Conservation (phyloP, 2,888 invertebrate genomes). For the Ichneumoninae sp. region DNA sequence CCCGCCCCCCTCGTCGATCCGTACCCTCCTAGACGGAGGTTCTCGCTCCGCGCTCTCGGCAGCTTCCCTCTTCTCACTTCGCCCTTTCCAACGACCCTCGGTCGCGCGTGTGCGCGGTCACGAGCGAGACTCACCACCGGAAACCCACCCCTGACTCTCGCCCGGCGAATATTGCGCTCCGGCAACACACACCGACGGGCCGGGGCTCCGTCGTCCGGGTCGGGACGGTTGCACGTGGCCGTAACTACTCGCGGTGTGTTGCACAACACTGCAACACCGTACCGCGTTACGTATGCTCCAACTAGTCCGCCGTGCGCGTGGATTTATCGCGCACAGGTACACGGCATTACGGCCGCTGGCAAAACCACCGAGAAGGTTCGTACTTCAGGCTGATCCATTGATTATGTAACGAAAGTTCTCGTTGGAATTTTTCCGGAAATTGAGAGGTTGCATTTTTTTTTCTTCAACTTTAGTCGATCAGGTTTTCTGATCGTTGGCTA, state of each 20-base stretch:
- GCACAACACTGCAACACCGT: conserved; percentile 18
- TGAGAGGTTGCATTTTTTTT: too few relatives aligned
- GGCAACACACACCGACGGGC: conserved; percentile 3
- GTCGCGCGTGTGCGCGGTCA: background rate
- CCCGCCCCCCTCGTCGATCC: conserved; percentile 20
- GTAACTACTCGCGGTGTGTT: conserved; percentile 25
- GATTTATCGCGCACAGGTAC: background rate
- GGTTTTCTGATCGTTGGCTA: too few relatives aligned
- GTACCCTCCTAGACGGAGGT: conserved; percentile 5
- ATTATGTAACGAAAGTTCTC: too few relatives aligned
- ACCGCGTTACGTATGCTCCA: conserved; percentile 27
- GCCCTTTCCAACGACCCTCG: conserved; percentile 53
- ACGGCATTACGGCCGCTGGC: background rate
- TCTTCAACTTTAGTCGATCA: too few relatives aligned
- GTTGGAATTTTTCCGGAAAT: too few relatives aligned
- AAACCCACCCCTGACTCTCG: conserved; percentile 37
- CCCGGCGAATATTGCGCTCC: conserved; percentile 40
- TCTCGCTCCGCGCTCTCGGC: conserved; percentile 1
- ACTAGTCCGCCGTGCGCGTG: conserved; percentile 16
- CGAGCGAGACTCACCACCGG: conserved; percentile 26
- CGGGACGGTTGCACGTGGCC: background rate
- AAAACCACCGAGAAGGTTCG: too few relatives aligned
- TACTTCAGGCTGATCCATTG: too few relatives aligned
- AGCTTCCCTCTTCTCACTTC: conserved; percentile 34
- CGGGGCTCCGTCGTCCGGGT: background rate